phyloP scores from a whole-genome alignment of 2,797 vertebrate species.

The Pseudochirops cupreus region DNA sequence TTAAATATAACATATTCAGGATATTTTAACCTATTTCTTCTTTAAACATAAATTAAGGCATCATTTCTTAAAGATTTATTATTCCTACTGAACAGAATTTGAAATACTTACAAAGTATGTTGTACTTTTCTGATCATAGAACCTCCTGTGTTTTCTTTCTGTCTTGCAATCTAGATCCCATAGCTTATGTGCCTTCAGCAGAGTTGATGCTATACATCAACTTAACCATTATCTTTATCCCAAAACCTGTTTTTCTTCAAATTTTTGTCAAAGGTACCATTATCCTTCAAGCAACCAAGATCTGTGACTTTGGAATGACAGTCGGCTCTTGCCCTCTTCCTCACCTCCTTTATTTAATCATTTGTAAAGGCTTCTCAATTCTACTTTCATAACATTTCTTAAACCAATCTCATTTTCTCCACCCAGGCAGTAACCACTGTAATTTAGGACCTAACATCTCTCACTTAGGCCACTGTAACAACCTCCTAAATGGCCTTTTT shows the following conservation, averaged over 20 bases:
- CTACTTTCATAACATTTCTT: neutral
- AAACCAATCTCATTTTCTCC: neutral
- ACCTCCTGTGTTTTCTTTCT: neutral
- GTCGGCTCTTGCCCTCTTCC: neutral
- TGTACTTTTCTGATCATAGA: neutral
- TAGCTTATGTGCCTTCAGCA: neutral
- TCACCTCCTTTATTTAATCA: neutral
- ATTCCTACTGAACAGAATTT: neutral
- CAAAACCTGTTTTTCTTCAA: neutral
- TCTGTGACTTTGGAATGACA: neutral
- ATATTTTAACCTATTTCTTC: neutral
- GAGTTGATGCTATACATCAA: neutral
- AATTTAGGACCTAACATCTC: neutral
- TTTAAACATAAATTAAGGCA: neutral
- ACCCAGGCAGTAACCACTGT: neutral
- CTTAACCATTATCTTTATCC: neutral
- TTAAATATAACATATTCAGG: neutral
- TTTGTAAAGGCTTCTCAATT: neutral
- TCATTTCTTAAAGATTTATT: neutral
- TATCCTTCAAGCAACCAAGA: neutral
- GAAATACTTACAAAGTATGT: neutral
- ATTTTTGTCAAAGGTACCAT: neutral
- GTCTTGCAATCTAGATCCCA: neutral
- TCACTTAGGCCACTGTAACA: neutral
- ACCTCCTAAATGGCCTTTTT: neutral